Evolutionary conservation across 2,888 invertebrate species (phyloP).

Genomic region (Drosophila kanekoi): DNA sequence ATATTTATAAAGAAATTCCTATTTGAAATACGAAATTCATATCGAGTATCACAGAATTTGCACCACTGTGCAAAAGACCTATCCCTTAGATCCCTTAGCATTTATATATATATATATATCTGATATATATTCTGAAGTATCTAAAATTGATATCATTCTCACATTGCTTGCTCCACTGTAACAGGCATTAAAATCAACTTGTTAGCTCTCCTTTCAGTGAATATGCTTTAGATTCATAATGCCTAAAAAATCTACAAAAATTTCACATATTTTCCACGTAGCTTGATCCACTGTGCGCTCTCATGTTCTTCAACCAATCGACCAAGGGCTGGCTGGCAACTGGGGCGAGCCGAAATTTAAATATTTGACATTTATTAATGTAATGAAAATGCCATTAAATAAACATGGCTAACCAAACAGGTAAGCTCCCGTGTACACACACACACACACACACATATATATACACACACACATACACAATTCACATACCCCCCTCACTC

Average conservation of each 20-base stretch:
- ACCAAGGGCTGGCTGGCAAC: not conserved
- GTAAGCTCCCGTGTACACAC: constrained; percentile 50
- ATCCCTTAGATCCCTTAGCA: too few species aligned
- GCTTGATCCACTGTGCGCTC: constrained; percentile 36
- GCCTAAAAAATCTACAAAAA: not conserved
- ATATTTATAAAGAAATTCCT: too few species aligned
- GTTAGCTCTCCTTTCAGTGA: not conserved
- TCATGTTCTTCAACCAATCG: constrained; percentile 9
- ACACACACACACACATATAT: too few species aligned
- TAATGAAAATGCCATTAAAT: constrained; percentile 74
- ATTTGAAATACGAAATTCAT: too few species aligned
- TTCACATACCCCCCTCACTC: too few species aligned
- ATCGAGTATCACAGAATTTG: too few species aligned
- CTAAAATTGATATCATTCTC: not conserved
- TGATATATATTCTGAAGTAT: too few species aligned
- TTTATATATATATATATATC: too few species aligned
- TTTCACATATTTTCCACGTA: not conserved
- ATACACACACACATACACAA: too few species aligned
- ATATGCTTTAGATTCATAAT: too few species aligned
- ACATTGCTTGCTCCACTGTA: not conserved
- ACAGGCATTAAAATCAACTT: not conserved
- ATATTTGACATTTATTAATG: constrained; percentile 78
- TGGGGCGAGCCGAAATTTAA: constrained; percentile 65
- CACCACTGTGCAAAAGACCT: too few species aligned
- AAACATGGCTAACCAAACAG: constrained; percentile 68